phyloP scores from a whole-genome alignment of 2,888 invertebrate species.

The Incurvaria masculella region DNA sequence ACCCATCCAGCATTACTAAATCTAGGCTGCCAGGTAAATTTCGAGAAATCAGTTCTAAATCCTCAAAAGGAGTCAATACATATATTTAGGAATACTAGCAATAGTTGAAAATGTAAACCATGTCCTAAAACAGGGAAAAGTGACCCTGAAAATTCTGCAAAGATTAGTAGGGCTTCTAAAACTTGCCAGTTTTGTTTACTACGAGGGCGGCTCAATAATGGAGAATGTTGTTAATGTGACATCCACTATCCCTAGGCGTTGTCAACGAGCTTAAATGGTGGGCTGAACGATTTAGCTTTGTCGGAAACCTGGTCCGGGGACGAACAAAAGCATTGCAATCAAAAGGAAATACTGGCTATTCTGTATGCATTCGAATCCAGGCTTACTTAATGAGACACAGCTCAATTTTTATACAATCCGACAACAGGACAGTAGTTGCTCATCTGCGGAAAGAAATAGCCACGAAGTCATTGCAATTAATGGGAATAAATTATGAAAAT shows the following conservation, averaged over 20 bases:
- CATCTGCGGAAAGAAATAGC: slow-evolving; percentile 19
- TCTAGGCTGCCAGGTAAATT: slow-evolving; percentile 15
- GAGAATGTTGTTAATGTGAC: slow-evolving; percentile 6
- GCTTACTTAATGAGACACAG: not conserved
- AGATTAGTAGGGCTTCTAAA: slow-evolving; percentile 17
- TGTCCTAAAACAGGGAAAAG: slow-evolving; percentile 4
- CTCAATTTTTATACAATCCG: slow-evolving; percentile 12
- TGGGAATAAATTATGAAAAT: slow-evolving; percentile 8
- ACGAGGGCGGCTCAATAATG: slow-evolving; percentile 16
- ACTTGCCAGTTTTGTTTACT: slow-evolving; percentile 18
- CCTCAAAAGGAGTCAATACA: slow-evolving; percentile 12
- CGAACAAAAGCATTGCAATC: slow-evolving; percentile 15
- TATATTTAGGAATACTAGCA: slow-evolving; percentile 13
- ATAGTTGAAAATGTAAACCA: slow-evolving; percentile 12
- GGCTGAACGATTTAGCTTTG: slow-evolving; percentile 14
- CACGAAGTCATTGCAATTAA: slow-evolving; percentile 11
- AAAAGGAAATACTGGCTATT: slow-evolving; percentile 18
- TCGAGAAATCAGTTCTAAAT: slow-evolving; percentile 10
- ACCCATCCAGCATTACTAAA: slow-evolving; percentile 2
- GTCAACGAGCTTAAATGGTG: slow-evolving; percentile 15
- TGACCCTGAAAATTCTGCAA: slow-evolving; percentile 14
- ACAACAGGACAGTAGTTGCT: slow-evolving; percentile 12
- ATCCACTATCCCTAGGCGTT: slow-evolving; percentile 1
- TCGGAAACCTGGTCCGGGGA: slow-evolving; percentile 11
- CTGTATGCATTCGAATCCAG: slow-evolving; percentile 6